Base-by-base conservation (phyloP, 2,113 vertebrate species). In the Brachyistius frenatus region DNA sequence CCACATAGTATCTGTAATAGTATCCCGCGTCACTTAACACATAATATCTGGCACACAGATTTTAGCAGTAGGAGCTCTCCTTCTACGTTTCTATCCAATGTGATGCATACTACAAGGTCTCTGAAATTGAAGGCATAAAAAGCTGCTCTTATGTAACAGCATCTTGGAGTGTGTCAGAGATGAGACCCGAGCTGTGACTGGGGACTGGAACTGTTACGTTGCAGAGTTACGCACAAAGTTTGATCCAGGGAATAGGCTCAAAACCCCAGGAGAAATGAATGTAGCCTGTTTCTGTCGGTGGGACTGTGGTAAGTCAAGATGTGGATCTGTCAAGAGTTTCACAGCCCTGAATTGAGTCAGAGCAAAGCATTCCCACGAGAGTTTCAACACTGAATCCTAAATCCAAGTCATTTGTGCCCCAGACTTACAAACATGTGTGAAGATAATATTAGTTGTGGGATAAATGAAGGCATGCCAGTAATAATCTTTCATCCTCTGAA, bases 171-270 rank as follows among this genome's bases (percentile, higher is more conserved):
- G 87, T 88, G 85, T 82, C 86, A 76, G 76, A 76, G 60, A 61
- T 49, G 23, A 80, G 70, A 85, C 49, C 13, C 2, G 32, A 66
- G 55, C 68, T 50, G 63, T 63, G 65, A 76, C 66, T 50, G 46
- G 35, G 49, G 73, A 83, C 46, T 4, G 30, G 23, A 78, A 55
- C 66, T 83, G 75, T 86, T 86, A 73, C 49, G 41, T 70, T 73
- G 47, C 39, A 71, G 74, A 85, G 85, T 89, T 83, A 78, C 50
- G 31, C 49, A 62, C 61, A 84, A 91, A 90, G 78, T 90, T 89
- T 86, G 79, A 88, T 75, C 58, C 31, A 14, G 31, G 73, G 61
- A 80, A 84, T 57, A 73, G 53, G 61, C 69, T 73, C 55, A 58
- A 64, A 73, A 37, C 14, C 73, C 55, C 77, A 23, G 16, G 70